Evolutionary conservation across 2,888 invertebrate genomes (phyloP), one percentile per base, ranked within the genome.

Genomic region (Drosophila nigritarsus): DNA sequence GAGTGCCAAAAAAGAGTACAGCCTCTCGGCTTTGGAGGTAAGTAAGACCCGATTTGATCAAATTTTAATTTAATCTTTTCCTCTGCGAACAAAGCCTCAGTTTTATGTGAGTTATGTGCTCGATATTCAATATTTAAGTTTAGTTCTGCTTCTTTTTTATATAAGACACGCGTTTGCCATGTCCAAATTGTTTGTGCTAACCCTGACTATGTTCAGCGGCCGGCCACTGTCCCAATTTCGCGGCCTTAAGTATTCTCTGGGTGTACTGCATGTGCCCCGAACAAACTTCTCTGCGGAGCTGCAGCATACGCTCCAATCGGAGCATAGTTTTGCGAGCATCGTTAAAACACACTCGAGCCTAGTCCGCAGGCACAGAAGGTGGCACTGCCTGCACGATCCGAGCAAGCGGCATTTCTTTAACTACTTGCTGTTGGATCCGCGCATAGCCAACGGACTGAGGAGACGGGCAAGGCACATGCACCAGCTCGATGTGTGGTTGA

Each of bases 21-120:
- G 94, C 71, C 96, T 98, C 78, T 96, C 96, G 69, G 96, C 97
- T 9, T 93, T 98, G 58, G 96, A 97, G 95, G 97, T 97, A 30
- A 63, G 55, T n/a, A 18, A 32, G 7, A 7, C 7, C 9, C 15
- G 24, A 29, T 13, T 53, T 38, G 13, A 27, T 38, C n/a, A 2
- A 27, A 27, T 27, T 38, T 15, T 11, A 24, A 32, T 15, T 24
- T 4, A 24, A 45, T 45, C 15, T 45, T 8, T 45, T 24, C 8
- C 15, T 45, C 45, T 45, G 15, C 2, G 45, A 15, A 15, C 15
- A 45, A n/a, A 13, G 51, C 50, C 24, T 58, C n/a, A 42, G 15
- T 53, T 30, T 13, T n/a, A 11, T 65, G 45, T 64, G 56, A 50
- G 51, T 61, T 40, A 20, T 20, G 24, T 20, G 20, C 62, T 64